Evolutionary conservation across 2,113 vertebrate species (phyloP).

Genomic region (Corythornis madagascariensis): DNA sequence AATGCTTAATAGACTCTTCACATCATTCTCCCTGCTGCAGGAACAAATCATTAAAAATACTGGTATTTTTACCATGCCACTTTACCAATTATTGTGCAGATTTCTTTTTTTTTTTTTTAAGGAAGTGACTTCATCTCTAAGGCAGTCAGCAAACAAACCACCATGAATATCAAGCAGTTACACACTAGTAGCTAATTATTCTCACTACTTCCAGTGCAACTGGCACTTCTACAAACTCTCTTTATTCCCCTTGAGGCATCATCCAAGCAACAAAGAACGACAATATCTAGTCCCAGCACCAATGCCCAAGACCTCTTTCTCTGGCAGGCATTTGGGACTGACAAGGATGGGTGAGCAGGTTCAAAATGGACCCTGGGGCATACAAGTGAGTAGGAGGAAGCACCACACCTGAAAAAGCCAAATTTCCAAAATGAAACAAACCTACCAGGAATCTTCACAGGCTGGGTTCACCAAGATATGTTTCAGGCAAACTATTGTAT

Average conservation of each 20-base stretch:
- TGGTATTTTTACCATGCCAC: neutral
- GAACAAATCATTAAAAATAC: neutral
- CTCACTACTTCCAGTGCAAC: neutral
- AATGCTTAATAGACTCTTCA: neutral
- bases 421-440: neutral
- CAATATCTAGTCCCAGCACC: neutral
- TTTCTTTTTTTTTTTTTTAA: neutral
- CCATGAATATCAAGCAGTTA: neutral
- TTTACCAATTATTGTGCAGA: neutral
- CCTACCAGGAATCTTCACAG: neutral
- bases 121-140: constrained; percentile 9
- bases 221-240: neutral
- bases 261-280: neutral
- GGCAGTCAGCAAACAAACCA: neutral
- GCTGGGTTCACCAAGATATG: neutral
- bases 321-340: neutral
- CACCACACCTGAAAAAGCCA: neutral
- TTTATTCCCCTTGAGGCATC: neutral
- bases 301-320: neutral
- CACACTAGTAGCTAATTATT: neutral
- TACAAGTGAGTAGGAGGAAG: neutral
- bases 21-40: neutral
- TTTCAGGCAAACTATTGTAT: neutral
- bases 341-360: neutral
- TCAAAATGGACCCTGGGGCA: neutral